Evolutionary conservation across 1,140 invertebrate species (phyloP).

Genomic region (Limonius californicus): DNA sequence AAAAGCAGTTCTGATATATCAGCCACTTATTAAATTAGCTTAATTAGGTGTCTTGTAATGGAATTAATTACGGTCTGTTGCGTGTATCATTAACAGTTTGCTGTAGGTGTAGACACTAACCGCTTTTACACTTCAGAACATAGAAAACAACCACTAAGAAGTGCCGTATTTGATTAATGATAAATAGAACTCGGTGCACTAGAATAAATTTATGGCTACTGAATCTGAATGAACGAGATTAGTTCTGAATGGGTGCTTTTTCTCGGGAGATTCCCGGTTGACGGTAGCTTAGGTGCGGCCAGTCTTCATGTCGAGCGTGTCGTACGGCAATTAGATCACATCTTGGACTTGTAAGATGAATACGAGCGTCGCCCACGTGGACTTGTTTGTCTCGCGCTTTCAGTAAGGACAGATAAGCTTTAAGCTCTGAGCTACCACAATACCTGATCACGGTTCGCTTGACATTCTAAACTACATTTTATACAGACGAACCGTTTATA

Average conservation of each 20-base stretch:
- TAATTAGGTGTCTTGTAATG: conserved; percentile 38
- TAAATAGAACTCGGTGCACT: conserved; percentile 5
- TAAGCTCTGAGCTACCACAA: not conserved
- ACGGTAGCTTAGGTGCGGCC: conserved; percentile 27
- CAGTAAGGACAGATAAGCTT: conserved; percentile 4
- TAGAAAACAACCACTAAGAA: conserved; percentile 11
- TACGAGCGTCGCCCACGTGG: conserved; percentile 28
- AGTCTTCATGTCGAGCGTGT: conserved; percentile 31
- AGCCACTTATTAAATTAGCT: conserved; percentile 34
- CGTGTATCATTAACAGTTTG: conserved; percentile 31
- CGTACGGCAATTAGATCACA: conserved; percentile 34
- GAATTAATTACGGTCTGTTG: conserved; percentile 37
- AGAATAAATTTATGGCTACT: not conserved
- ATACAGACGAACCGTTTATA: no score
- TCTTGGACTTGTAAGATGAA: conserved; percentile 32
- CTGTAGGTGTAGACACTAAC: conserved; percentile 26
- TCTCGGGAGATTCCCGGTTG: not conserved
- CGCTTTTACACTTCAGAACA: conserved; percentile 20
- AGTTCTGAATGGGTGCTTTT: conserved; percentile 2
- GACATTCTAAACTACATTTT: no score
- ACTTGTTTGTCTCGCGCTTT: conserved; percentile 10
- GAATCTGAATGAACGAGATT: conserved; percentile 1
- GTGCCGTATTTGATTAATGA: conserved; percentile 9
- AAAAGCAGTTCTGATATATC: conserved; percentile 25
- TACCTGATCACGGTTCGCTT: not conserved